Base-by-base conservation (phyloP, 2,797 vertebrate genomes). In the Hoplostethus mediterraneus region DNA sequence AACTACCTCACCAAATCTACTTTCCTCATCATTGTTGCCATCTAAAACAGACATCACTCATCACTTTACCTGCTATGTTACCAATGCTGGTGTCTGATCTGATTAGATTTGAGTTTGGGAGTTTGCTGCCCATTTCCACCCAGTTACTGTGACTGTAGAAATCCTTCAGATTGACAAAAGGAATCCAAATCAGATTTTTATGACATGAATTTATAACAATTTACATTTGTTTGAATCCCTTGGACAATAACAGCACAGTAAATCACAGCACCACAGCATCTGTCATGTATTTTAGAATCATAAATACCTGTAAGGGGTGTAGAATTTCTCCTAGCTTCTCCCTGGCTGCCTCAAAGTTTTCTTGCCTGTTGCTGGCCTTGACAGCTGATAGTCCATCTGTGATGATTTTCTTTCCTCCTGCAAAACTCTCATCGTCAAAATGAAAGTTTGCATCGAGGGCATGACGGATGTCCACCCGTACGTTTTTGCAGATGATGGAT, bases 121-220 rank as follows among this genome's bases (percentile, higher is more conserved):
- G 0, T n/a, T 0, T 74, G 25, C 78, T 84, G 3, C 84, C 87
- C 55, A 93, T 48, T 71, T 95, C 94, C 48, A 94, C 80, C 93
- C 93, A 95, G 88, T 94, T 93, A 67, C 90, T 94, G 12, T 95
- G 93, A 44, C 94, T 95, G 88, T 95, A 95, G 75, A 95, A 95
- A 75, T 95, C 94, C 94, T 94, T 53, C 10, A 64, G 14, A n/a
- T 63, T 0, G 28, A 63, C 58, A 64, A 38, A 67, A 56, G 2
- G 45, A 28, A 9, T 5, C 28, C 36, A 21, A 21, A 11, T 16
- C 10, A 5, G 11, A 4, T 51, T 38, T 8, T 49, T 5, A 42
- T 3, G 2, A 42, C 40, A 42, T 42, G 10, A 36, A 28, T 9
- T 38, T 38, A 38, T 38, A 38, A 12, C 11, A 42, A 42, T 42